Evolutionary conservation across 2,888 invertebrate genomes (phyloP).

Genomic region (Drosophila parthenogenetica): DNA sequence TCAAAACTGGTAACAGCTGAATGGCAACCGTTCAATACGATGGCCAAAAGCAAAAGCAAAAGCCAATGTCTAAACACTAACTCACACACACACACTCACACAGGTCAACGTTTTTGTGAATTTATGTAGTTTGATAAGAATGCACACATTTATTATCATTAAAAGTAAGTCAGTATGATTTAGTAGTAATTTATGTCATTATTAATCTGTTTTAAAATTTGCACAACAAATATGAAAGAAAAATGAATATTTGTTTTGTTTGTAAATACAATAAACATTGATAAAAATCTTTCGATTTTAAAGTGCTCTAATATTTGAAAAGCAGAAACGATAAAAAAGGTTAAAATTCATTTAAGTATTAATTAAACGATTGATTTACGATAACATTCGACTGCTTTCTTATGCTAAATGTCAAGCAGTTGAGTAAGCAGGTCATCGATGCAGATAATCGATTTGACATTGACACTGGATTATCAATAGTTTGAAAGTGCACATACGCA

Average conservation of each 20-base stretch:
- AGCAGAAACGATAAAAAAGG: not conserved
- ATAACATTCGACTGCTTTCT: conserved; percentile 7
- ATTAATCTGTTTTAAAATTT: conserved; percentile 15
- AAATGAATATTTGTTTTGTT: not conserved
- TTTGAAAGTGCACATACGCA: not conserved
- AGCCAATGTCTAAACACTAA: conserved; percentile 5
- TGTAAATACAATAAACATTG: not conserved
- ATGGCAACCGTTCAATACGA: conserved; percentile 31
- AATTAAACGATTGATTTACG: not conserved
- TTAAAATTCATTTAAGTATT: not conserved
- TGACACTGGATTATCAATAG: not conserved
- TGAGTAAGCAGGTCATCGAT: not conserved
- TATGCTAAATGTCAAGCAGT: conserved; percentile 1
- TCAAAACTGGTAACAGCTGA: conserved; percentile 63
- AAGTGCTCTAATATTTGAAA: not conserved
- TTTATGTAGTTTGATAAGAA: conserved; percentile 22
- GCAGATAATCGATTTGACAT: not conserved
- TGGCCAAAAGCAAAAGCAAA: conserved; percentile 11
- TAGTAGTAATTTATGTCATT: conserved; percentile 10
- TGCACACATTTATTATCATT: conserved; percentile 36
- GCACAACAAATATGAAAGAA: conserved; percentile 1
- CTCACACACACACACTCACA: not conserved
- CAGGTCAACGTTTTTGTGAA: conserved; percentile 1
- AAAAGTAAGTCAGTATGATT: conserved; percentile 18
- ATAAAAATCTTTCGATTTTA: not conserved